phyloP scores from a whole-genome alignment of 23 tunicate genomes.

The Phallusia fumigata region DNA sequence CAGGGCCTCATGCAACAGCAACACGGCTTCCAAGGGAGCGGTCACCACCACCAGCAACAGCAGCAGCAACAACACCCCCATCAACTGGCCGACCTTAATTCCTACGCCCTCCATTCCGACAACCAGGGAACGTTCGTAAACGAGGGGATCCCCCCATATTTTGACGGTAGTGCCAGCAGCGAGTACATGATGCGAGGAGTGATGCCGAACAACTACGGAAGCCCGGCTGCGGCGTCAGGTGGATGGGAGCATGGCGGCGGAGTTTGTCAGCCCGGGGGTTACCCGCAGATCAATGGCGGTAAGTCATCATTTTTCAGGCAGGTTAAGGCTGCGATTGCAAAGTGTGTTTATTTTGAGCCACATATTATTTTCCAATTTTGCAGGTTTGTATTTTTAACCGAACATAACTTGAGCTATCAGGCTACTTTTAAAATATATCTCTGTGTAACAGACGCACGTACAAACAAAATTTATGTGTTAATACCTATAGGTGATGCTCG shows the following conservation, averaged over 20 bases:
- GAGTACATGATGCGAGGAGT: slow-evolving; percentile 40
- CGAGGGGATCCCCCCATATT: slow-evolving; percentile 21
- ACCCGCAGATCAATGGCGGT: slow-evolving; percentile 35
- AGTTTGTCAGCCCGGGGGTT: slow-evolving; percentile 23
- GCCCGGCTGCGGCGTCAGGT: slow-evolving; percentile 17
- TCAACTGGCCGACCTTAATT: slow-evolving; percentile 17
- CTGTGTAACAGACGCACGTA: no score
- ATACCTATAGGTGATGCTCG: not conserved
- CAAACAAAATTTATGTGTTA: no score
- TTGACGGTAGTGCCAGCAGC: slow-evolving; percentile 23
- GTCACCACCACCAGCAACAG: not conserved
- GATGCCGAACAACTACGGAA: slow-evolving; percentile 35
- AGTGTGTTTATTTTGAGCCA: no score
- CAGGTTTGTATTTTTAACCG: no score
- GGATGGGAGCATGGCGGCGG: slow-evolving; percentile 35
- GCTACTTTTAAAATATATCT: no score
- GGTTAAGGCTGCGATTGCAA: no score
- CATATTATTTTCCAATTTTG: no score
- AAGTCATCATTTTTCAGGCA: no score
- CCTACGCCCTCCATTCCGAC: slow-evolving; percentile 37
- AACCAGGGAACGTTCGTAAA: slow-evolving; percentile 21
- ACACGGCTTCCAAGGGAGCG: slow-evolving; percentile 18
- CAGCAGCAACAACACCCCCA: not conserved
- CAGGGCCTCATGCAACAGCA: not conserved
- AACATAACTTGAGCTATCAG: no score